Evolutionary conservation across 2,888 invertebrate genomes (phyloP), one percentile per base, ranked within the genome.

Genomic region (Microctonus brassicae): DNA sequence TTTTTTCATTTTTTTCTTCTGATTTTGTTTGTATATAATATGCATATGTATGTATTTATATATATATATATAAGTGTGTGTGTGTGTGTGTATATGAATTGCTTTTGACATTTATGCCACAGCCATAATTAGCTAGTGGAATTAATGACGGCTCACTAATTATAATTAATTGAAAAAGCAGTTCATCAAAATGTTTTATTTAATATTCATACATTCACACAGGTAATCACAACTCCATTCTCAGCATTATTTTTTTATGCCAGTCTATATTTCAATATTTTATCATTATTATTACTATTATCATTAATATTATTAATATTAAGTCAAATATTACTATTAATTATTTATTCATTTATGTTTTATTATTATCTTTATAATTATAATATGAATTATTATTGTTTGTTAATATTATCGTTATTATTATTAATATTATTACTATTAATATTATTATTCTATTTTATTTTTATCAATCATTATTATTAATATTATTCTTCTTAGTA

Each of bases 61-160:
- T n/a, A n/a, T n/a, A n/a, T n/a, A n/a, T n/a, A n/a, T n/a, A n/a
- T n/a, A n/a, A n/a, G n/a, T n/a, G n/a, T 39, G 24, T 22, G 13
- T 61, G 11, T 61, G 11, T 61, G 20, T 61, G 36, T 39, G 22
- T 36, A 4, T 61, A 39, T 61, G 64, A 17, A 53, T 64, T 64
- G 64, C 64, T 53, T 29, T 53, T 33, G 52, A 47, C 63, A 47
- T 42, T 29, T 34, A 64, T 64, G 34, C 64, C 53, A 64, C 53
- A 64, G 52, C 64, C 36, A 34, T 34, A 39, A 39, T 61, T 36
- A 61, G 34, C 61, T 4, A 10, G 61, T 36, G 61, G 22, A 34
- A 61, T 61, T 7, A 22, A 36, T 36, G 34, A 61, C 13, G 55
- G 26, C 26, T 22, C 6, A 9, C 61, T 61, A 39, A 22, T 61